These are phyloP conservation scores for Pangasius mekongensis DNA, from an alignment of 2,797 vertebrate genomes.

Conservation along the genomic window DNA sequence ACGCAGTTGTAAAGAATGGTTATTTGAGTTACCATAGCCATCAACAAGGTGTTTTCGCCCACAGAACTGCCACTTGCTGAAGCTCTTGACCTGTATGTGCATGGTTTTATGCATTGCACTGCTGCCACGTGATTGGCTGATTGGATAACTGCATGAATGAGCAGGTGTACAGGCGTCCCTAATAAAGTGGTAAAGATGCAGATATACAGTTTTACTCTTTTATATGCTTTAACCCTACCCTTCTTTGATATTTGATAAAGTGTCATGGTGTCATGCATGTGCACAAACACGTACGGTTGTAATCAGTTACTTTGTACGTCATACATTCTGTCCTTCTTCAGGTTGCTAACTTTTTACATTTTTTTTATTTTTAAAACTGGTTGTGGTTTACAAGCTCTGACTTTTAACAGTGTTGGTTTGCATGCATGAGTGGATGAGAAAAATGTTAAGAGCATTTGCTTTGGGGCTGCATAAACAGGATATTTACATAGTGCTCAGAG, in stretches of 20 bases:
- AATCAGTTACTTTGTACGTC: background rate
- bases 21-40: background rate
- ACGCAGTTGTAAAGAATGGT: too few species aligned
- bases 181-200: background rate
- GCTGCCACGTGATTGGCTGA: background rate
- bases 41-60: background rate
- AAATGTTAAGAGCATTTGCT: conserved; percentile 59
- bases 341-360: background rate
- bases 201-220: background rate
- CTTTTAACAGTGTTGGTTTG: conserved; percentile 24
- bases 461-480: conserved; percentile 73
- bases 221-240: background rate
- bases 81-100: background rate
- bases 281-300: background rate
- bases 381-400: conserved; percentile 14
- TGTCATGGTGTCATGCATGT: too few species aligned
- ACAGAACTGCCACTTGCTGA: background rate
- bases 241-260: background rate
- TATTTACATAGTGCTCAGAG: conserved; percentile 66
- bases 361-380: background rate
- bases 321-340: background rate
- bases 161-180: background rate
- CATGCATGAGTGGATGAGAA: conserved; percentile 22
- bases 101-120: background rate
- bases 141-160: background rate